Evolutionary conservation across 2,888 invertebrate species (phyloP).

Genomic region (Ornithoptera priamus): DNA sequence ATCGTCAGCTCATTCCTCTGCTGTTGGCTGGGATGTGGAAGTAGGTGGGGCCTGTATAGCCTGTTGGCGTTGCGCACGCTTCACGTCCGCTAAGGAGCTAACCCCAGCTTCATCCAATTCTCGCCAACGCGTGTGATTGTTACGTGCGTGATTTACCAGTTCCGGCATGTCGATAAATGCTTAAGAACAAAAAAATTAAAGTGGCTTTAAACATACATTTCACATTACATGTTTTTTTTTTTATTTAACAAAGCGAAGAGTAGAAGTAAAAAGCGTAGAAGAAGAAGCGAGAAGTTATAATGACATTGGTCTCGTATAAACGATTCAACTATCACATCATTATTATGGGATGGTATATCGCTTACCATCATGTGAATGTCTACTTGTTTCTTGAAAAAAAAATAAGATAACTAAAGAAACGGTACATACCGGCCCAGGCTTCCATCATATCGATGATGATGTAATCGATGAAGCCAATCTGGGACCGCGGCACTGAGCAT

Average conservation of each 20-base stretch:
- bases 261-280: no score
- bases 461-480: conserved; percentile 98
- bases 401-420: background rate
- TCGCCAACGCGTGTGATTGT: conserved; percentile 95
- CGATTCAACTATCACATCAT: no score
- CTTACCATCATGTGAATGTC: background rate
- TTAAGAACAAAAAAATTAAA: conserved; percentile 53
- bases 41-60: conserved; percentile 41
- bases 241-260: background rate
- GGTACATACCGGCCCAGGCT: conserved; percentile 92
- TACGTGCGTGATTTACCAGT: conserved; percentile 89
- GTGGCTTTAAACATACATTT: background rate
- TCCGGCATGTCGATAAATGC: conserved; percentile 97
- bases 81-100: conserved; percentile 85
- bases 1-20: conserved; percentile 50
- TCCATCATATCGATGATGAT: conserved; percentile 99
- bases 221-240: background rate
- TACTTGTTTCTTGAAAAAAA: no score
- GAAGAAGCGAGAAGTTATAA: no score
- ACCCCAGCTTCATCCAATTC: conserved; percentile 89
- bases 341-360: background rate
- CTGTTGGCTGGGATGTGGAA: conserved; percentile 47
- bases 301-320: no score
- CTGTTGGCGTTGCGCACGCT: conserved; percentile 57
- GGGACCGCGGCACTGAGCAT: conserved; percentile 98